Conservation (phyloP, 2,113 vertebrate genomes). For the Anhinga anhinga region DNA sequence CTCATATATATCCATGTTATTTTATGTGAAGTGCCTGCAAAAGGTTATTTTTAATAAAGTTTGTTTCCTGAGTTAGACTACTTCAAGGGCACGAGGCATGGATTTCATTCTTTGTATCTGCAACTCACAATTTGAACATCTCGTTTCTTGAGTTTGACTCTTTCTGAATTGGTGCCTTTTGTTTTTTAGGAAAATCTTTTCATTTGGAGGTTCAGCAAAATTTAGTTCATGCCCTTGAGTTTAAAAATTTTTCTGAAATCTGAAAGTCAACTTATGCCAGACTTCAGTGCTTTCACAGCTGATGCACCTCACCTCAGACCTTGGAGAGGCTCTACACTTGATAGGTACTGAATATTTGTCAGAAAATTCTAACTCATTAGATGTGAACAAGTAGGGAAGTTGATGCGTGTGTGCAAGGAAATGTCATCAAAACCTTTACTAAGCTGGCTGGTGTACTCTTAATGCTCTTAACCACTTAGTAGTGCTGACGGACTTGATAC, state of each 20-base stretch:
- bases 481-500: not conserved
- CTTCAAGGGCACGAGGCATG: not conserved
- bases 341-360: not conserved
- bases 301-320: fast-evolving
- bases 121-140: not conserved
- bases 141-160: not conserved
- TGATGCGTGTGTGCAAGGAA: fast-evolving
- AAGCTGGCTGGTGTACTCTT: not conserved
- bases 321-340: not conserved
- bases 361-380: not conserved
- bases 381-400: not conserved
- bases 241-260: not conserved
- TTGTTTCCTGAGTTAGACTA: not conserved
- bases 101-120: not conserved
- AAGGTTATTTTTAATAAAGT: not conserved
- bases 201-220: not conserved
- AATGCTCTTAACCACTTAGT: not conserved
- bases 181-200: not conserved
- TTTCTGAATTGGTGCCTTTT: not conserved
- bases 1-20: not conserved
- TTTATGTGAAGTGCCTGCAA: not conserved
- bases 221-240: not conserved
- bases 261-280: not conserved
- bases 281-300: not conserved
- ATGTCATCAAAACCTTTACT: not conserved